Evolutionary conservation across 2,888 invertebrate species (phyloP), one percentile per base, ranked within the genome.

Genomic region (Aporophyla lueneburgensis): DNA sequence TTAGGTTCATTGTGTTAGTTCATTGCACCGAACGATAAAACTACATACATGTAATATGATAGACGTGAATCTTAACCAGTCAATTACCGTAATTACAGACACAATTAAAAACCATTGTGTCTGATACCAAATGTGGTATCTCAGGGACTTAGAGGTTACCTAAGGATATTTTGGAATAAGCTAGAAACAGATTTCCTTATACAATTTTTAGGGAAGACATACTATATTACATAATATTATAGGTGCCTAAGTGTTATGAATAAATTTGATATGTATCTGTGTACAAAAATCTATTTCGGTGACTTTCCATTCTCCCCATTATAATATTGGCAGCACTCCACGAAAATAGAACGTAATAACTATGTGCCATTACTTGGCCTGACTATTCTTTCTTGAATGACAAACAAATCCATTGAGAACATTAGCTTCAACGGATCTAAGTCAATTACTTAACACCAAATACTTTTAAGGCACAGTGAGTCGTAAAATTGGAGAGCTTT

Each of bases 381-480:
- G 33, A 33, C 33, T 73, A 62, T 51, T 62, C 16, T 24, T 49
- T 27, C 19, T 33, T 40, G 27, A 62, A 77, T 43, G 16, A 62
- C 49, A 51, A 62, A 62, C 72, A 79, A 40, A 77, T 62, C 27
- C 4, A 74, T 51, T 73, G 27, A 71, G 40, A 54, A 65, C 40
- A 65, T n/a, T 51, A 77, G 43, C 49, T 19, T 21, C 24, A 46
- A 46, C 14, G 53, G 62, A 54, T 40, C 24, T 6, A 27, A 54
- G 24, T 21, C 43, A 80, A 74, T 77, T 77, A 74, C 80, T 72
- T 80, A 61, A 40, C 59, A 79, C 72, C 59, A 46, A 72, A 72
- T 40, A 71, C 72, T 72, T 71, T 53, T 53, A 59, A 3, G 7
- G 14, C 53, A 21, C 14, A 40, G 1, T 58, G 40, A 51, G n/a